Evolutionary conservation across 2,797 vertebrate species (phyloP).

Genomic region (Arrhamphus sclerolepis): DNA sequence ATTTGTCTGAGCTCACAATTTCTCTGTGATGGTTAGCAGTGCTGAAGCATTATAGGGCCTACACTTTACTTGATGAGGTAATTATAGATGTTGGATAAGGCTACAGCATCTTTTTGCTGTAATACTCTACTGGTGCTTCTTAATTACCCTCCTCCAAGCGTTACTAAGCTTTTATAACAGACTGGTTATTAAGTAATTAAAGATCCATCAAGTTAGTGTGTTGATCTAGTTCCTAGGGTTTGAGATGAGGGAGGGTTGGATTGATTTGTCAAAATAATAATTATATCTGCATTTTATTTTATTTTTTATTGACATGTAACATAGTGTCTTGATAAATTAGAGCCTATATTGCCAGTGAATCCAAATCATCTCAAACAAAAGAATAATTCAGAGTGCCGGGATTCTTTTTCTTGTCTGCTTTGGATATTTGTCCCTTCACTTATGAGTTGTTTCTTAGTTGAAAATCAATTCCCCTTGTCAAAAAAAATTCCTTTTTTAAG

Average conservation of each 20-base stretch:
- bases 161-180: slow-evolving; percentile 50
- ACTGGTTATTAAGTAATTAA: slow-evolving; percentile 63
- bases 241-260: background rate
- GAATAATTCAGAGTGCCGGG: too few species aligned
- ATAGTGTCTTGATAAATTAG: background rate
- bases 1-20: slow-evolving; percentile 19
- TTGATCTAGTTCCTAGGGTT: slow-evolving; percentile 20
- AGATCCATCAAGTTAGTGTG: slow-evolving; percentile 15
- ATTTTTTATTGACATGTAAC: too few species aligned
- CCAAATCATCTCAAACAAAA: too few species aligned
- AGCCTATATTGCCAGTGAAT: too few species aligned
- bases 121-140: slow-evolving; percentile 57
- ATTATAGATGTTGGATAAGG: slow-evolving; percentile 66
- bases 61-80: slow-evolving; percentile 59
- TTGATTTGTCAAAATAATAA: slow-evolving; percentile 4
- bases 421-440: too few species aligned
- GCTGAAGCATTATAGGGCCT: slow-evolving; percentile 35
- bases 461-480: too few species aligned
- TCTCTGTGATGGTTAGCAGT: slow-evolving; percentile 22
- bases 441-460: too few species aligned
- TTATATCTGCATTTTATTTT: too few species aligned
- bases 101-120: slow-evolving; percentile 54
- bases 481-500: too few species aligned
- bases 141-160: slow-evolving; percentile 60
- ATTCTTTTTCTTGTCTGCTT: too few species aligned